Evolutionary conservation across 2,113 vertebrate species (phyloP).

Genomic region (Arvicanthis niloticus): DNA sequence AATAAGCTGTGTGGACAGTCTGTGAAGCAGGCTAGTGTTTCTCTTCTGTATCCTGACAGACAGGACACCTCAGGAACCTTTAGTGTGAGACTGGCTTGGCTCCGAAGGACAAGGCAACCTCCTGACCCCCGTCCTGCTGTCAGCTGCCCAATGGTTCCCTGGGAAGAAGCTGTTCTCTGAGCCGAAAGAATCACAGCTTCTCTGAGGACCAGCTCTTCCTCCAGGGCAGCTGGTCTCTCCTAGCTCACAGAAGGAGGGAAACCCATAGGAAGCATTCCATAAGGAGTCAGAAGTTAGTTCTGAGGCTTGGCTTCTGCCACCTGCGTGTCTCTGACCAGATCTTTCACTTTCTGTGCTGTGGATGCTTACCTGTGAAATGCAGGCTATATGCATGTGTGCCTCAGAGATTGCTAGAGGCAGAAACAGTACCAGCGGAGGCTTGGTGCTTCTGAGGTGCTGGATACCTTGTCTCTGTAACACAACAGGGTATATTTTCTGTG

Average conservation of each 20-base stretch:
- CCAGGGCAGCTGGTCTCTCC: background rate
- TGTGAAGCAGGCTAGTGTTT: background rate
- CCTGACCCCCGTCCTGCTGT: background rate
- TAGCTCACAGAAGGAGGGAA: background rate
- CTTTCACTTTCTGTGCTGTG: background rate
- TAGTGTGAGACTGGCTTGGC: background rate
- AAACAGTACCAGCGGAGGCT: background rate
- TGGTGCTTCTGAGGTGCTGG: background rate
- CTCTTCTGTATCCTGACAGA: background rate
- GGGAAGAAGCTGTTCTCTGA: background rate
- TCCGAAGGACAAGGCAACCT: background rate
- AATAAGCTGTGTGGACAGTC: background rate
- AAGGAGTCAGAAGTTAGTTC: background rate
- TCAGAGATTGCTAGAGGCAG: background rate
- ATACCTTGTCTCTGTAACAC: background rate
- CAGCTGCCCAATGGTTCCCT: slow-evolving; percentile 19
- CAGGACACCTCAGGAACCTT: background rate
- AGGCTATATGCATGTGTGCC: background rate
- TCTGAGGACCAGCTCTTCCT: background rate
- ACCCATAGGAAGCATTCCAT: background rate
- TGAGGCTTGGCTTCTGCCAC: background rate
- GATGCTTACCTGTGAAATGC: background rate
- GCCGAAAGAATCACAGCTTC: background rate
- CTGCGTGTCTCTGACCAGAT: background rate
- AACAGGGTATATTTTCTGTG: background rate